These are phyloP conservation scores for human (Homo sapiens) DNA, from an alignment of 2,113 vertebrate species.

Conservation along the genomic window GRCh38 chrX:87395501-87396000, in stretches of 20 bases:
- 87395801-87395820: neutral
- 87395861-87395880: neutral
- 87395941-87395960: neutral
- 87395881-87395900: neutral
- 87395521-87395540: neutral
- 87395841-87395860: neutral
- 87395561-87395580: neutral
- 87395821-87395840: neutral
- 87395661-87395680: neutral
- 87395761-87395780: neutral
- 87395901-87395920: neutral
- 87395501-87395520: neutral
- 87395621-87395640: neutral
- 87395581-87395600: neutral
- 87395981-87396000: too few relatives aligned
- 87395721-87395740: neutral
- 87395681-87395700: neutral
- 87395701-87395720: neutral
- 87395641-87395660: neutral
- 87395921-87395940: neutral
- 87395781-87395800: neutral
- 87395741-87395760: neutral
- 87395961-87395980: too few relatives aligned
- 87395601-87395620: neutral
- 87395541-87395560: neutral